Evolutionary conservation across 1,140 invertebrate species (phyloP).

Genomic region (Drosophila nikananu): DNA sequence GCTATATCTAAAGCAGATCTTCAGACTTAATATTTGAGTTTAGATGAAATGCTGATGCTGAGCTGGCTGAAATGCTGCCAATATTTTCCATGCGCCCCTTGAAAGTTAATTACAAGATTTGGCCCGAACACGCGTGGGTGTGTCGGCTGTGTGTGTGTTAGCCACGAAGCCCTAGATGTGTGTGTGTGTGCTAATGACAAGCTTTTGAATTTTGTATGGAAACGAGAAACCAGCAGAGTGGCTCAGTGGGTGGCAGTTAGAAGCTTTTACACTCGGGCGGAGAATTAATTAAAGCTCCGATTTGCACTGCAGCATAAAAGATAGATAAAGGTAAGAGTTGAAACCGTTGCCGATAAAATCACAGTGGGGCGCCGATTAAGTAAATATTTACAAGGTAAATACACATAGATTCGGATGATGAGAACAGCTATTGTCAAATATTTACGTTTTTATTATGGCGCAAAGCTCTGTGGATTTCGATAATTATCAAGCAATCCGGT

Average conservation of each 20-base stretch:
- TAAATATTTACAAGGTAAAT: conserved; percentile 8
- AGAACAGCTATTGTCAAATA: conserved; percentile 3
- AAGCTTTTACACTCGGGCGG: conserved; percentile 45
- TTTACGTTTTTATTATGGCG: conserved; percentile 14
- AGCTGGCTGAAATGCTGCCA: conserved; percentile 51
- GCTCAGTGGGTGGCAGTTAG: conserved; percentile 39
- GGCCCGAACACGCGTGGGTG: conserved; percentile 8
- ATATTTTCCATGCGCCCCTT: conserved; percentile 64
- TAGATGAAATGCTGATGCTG: conserved; percentile 43
- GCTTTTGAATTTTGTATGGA: conserved; percentile 55
- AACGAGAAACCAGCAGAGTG: conserved; percentile 33
- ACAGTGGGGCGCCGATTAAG: not conserved
- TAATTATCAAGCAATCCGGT: conserved; percentile 22
- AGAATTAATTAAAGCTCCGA: conserved; percentile 54
- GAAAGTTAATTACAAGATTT: conserved; percentile 75
- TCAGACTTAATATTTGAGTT: conserved; percentile 47
- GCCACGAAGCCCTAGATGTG: conserved; percentile 16
- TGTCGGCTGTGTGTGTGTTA: conserved; percentile 13
- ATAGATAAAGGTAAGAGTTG: conserved; percentile 35
- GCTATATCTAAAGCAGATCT: conserved; percentile 20
- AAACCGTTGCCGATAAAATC: not conserved
- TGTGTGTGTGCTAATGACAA: conserved; percentile 53
- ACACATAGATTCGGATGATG: conserved; percentile 1
- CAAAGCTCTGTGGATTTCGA: conserved; percentile 6
- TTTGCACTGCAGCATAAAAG: conserved; percentile 16